A percentile compares a stretch with the other conserved stretches of the same genome.
Conservation (phyloP, 23 tunicate species). For the Ascidia mentula region DNA sequence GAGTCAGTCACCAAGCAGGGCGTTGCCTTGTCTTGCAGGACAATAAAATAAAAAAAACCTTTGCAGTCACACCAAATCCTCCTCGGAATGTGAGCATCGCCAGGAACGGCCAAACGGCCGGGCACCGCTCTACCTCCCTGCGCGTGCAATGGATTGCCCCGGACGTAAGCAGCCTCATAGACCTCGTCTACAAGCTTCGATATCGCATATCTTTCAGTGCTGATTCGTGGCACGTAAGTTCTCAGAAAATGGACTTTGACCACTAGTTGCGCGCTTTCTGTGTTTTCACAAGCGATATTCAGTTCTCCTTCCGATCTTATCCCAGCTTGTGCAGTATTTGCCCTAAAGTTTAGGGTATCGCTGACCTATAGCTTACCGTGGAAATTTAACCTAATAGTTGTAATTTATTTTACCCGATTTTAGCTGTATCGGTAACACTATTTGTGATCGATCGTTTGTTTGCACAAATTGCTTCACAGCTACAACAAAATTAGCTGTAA, state of each 20-base stretch:
- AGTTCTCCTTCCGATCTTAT: too few relatives aligned
- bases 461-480: too few relatives aligned
- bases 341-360: too few relatives aligned
- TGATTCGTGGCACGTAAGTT: constrained; percentile 1
- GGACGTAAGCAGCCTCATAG: not conserved
- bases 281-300: too few relatives aligned
- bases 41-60: not conserved
- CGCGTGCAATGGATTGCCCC: not conserved
- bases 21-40: not conserved
- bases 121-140: not conserved
- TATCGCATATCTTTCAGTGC: not conserved
- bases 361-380: too few relatives aligned
- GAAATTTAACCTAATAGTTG: too few relatives aligned
- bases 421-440: too few relatives aligned
- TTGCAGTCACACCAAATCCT: constrained; percentile 4
- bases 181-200: constrained; percentile 1
- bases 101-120: not conserved
- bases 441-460: too few relatives aligned
- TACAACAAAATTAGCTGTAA: too few relatives aligned
- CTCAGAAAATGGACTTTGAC: not conserved
- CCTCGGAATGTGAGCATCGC: not conserved
- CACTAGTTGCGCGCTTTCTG: too few relatives aligned
- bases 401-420: too few relatives aligned
- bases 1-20: not conserved
- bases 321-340: too few relatives aligned